Evolutionary conservation across 1,140 invertebrate species (phyloP).

Genomic region (Orussus abietinus): DNA sequence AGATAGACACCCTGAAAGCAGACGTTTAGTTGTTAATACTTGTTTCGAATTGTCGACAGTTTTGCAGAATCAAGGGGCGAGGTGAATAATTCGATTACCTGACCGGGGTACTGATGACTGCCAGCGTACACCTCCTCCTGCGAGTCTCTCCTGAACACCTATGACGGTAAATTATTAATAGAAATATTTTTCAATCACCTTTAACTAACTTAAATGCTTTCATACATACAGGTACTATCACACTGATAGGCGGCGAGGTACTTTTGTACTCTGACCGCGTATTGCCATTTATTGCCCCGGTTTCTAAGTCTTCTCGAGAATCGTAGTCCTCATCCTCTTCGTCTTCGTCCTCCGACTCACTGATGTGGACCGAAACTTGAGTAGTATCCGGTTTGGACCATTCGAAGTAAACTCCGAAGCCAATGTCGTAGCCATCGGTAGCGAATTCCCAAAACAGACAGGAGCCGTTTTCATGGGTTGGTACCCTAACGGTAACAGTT

Average conservation of each 20-base stretch:
- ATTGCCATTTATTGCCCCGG: conserved; percentile 39
- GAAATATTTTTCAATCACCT: conserved; percentile 11
- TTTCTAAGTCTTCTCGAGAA: conserved; percentile 59
- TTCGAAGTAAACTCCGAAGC: conserved; percentile 98
- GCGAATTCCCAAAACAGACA: conserved; percentile 99
- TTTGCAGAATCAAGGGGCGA: no score
- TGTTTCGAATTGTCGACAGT: not conserved
- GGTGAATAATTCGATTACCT: conserved; percentile 55
- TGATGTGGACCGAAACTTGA: conserved; percentile 84
- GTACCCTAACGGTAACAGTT: conserved; percentile 95
- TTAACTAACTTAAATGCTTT: conserved; percentile 9
- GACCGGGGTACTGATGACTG: conserved; percentile 92
- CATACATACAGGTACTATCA: conserved; percentile 47
- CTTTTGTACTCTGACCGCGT: conserved; percentile 37
- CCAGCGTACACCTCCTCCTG: conserved; percentile 97
- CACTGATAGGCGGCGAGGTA: conserved; percentile 41
- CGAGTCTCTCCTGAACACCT: conserved; percentile 92
- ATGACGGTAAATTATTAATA: conserved; percentile 64
- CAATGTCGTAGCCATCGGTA: conserved; percentile 97
- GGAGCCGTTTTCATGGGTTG: conserved; percentile 90
- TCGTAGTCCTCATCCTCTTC: conserved; percentile 77
- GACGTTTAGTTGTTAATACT: conserved; percentile 1
- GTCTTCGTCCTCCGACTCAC: conserved; percentile 89
- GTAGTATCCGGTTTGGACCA: conserved; percentile 85
- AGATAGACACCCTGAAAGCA: conserved; percentile 81